phyloP scores from a whole-genome alignment of 2,888 invertebrate genomes.

The Mesorhabditis belari region DNA sequence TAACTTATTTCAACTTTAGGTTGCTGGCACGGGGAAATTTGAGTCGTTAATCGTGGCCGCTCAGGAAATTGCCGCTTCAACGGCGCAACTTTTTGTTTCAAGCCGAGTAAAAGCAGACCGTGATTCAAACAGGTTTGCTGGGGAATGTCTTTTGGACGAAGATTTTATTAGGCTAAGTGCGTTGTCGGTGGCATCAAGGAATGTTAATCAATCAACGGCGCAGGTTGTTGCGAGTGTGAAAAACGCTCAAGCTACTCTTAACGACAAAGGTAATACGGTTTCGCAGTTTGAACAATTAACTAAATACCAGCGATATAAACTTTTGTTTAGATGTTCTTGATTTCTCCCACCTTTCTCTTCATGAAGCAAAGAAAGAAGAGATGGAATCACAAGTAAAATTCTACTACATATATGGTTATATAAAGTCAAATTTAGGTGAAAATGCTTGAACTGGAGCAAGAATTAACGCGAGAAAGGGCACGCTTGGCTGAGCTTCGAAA shows the following conservation, averaged over 20 bases:
- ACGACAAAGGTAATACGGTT: slow-evolving; percentile 67
- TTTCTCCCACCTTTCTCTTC: slow-evolving; percentile 77
- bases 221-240: slow-evolving; percentile 88
- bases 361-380: slow-evolving; percentile 88
- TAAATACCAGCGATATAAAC: background rate
- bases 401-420: background rate
- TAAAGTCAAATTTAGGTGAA: slow-evolving; percentile 56
- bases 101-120: slow-evolving; percentile 84
- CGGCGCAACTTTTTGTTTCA: slow-evolving; percentile 92
- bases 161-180: slow-evolving; percentile 65
- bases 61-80: slow-evolving; percentile 88
- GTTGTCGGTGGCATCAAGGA: slow-evolving; percentile 76
- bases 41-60: slow-evolving; percentile 91
- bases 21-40: slow-evolving; percentile 71
- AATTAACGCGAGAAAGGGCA: slow-evolving; percentile 78
- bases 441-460: slow-evolving; percentile 83
- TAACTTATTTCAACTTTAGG: slow-evolving; percentile 61
- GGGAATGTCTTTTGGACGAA: too few species aligned
- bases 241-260: slow-evolving; percentile 75
- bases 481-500: slow-evolving; percentile 77
- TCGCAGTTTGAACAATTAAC: background rate
- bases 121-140: slow-evolving; percentile 60
- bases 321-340: slow-evolving; percentile 78
- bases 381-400: slow-evolving; percentile 86
- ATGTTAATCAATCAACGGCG: slow-evolving; percentile 83